Evolutionary conservation across 2,113 vertebrate species (phyloP).

Genomic region (Ornithorhynchus anatinus): DNA sequence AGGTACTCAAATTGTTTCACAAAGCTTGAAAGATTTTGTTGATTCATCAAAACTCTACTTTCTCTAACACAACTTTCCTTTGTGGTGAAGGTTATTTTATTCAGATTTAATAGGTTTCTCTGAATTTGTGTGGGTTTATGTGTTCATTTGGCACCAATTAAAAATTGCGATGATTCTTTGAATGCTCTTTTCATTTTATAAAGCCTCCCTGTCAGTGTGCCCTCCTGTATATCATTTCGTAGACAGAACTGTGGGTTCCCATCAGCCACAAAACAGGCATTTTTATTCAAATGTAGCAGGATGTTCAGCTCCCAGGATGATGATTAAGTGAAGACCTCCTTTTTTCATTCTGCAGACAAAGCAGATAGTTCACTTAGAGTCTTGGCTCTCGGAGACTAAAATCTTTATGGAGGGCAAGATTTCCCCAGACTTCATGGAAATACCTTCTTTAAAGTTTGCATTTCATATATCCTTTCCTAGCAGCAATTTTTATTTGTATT

Average conservation of each 20-base stretch:
- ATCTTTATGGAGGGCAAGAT: constrained; percentile 56
- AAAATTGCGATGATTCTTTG: constrained; percentile 10
- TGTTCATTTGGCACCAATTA: constrained; percentile 20
- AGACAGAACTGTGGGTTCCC: constrained; percentile 40
- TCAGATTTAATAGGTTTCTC: neutral
- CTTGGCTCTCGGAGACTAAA: constrained; percentile 51
- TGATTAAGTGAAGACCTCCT: constrained; percentile 42
- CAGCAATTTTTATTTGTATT: constrained; percentile 50
- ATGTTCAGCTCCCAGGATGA: constrained; percentile 55
- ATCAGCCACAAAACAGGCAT: constrained; percentile 50
- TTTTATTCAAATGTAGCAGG: constrained; percentile 52
- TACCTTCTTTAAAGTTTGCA: constrained; percentile 59
- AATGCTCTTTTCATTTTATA: constrained; percentile 24
- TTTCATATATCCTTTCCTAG: constrained; percentile 20
- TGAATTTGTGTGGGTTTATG: constrained; percentile 3
- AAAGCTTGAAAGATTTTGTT: too few relatives aligned
- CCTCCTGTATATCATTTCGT: constrained; percentile 31
- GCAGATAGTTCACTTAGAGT: constrained; percentile 35
- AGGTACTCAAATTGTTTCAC: too few relatives aligned
- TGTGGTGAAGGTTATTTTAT: neutral
- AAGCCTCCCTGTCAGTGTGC: constrained; percentile 2
- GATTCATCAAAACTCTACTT: constrained; percentile 9
- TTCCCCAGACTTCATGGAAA: constrained; percentile 59
- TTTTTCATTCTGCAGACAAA: constrained; percentile 59
- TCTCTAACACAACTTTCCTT: neutral